Base-by-base conservation (phyloP, 1,140 invertebrate genomes). In the Drosophila lacertosa region DNA sequence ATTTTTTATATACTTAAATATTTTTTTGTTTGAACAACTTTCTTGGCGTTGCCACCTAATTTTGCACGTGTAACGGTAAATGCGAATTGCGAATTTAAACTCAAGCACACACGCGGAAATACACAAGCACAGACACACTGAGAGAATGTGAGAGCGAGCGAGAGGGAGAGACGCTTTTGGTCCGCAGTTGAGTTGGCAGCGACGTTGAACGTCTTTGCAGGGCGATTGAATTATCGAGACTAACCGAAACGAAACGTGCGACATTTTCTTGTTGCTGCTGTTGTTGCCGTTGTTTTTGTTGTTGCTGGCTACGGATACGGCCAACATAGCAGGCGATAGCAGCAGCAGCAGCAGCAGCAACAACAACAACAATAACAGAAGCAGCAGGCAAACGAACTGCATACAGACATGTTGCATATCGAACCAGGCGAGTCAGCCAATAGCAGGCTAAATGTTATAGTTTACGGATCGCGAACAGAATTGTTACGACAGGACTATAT, bases 201-300 rank as follows among this genome's bases (percentile, higher is more conserved):
- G 55, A 76, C 77, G 69, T 81, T 86, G 60, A 66, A 84, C 81
- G 81, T 84, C 80, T 84, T 84, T 63, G 80, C 80, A 84, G 75
- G 80, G 80, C 81, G 81, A 84, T 88, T 86, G 81, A 84, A 88
- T 86, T 86, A 81, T 81, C 81, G 82, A 86, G 80, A 84, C 81
- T 84, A 83, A 84, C 81, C 80, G 73, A 81, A 86, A 75, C 80
- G 77, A 86, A 86, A 88, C 82, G 82, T 86, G 81, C 81, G 82
- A 86, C 81, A 86, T 86, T 81, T 84, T 83, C 51, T 84, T 76
- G 77, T 75, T 76, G 76, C 73, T 84, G 75, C 79, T 37, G 47
- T 16, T 53, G 37, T 15, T 53, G 45, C 2, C 39, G 50, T 45
- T 54, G 60, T 13, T 59, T 32, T 44, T 65, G 59, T 57, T 44